Evolutionary conservation across 2,888 invertebrate species (phyloP).

Genomic region (Cylloceria caligata): DNA sequence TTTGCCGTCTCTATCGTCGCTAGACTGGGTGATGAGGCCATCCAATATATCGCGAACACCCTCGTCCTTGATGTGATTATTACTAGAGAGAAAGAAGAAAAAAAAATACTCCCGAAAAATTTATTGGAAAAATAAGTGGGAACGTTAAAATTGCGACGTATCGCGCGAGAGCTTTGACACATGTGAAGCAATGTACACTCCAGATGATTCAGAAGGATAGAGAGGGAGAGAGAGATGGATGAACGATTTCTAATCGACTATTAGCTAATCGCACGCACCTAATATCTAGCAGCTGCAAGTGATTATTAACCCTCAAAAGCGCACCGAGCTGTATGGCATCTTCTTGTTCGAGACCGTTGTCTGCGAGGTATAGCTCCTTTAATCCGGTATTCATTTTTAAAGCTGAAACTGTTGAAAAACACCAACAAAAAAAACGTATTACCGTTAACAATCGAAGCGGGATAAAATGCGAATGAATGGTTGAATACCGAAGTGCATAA

Average conservation of each 20-base stretch:
- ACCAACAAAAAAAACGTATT: constrained; percentile 43
- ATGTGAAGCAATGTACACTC: constrained; percentile 32
- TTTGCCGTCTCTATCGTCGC: constrained; percentile 85
- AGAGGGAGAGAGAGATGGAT: constrained; percentile 32
- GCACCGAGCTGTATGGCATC: constrained; percentile 93
- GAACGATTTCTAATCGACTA: constrained; percentile 84
- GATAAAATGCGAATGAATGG: background rate
- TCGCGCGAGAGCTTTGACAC: constrained; percentile 12
- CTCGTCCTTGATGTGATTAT: constrained; percentile 88
- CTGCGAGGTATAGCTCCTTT: constrained; percentile 93
- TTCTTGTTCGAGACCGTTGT: constrained; percentile 90
- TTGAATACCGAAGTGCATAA: background rate
- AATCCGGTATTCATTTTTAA: constrained; percentile 91
- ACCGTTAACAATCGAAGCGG: background rate
- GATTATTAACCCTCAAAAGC: constrained; percentile 90
- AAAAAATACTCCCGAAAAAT: constrained; percentile 19
- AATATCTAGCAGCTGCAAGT: constrained; percentile 92
- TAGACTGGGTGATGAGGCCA: constrained; percentile 90
- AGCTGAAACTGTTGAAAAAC: constrained; percentile 88
- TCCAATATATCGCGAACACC: constrained; percentile 91
- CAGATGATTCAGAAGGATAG: constrained; percentile 23
- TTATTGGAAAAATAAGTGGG: constrained; percentile 23
- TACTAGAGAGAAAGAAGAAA: constrained; percentile 80
- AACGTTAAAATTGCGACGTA: constrained; percentile 12
- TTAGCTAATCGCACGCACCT: constrained; percentile 85